Conservation (phyloP, 2,888 invertebrate genomes). For the Yponomeuta malinellus region DNA sequence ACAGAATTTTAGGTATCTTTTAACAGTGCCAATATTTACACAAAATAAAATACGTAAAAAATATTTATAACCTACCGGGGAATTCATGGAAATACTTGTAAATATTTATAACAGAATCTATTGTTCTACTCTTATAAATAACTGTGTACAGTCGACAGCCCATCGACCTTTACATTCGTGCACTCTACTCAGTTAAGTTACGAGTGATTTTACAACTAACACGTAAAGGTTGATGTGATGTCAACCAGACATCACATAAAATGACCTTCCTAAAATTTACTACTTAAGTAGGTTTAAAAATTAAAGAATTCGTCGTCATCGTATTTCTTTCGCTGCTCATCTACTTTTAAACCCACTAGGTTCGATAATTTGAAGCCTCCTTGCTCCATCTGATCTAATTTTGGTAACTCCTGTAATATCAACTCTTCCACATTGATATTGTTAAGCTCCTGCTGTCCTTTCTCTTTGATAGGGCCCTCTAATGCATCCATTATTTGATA, state of each 20-base stretch:
- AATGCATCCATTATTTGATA: constrained; percentile 92
- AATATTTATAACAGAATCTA: neutral
- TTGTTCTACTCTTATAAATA: neutral
- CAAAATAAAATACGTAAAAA: neutral
- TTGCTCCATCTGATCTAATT: constrained; percentile 77
- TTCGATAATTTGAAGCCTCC: constrained; percentile 62
- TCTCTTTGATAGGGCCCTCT: constrained; percentile 84
- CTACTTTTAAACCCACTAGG: constrained; percentile 34
- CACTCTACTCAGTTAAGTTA: no score
- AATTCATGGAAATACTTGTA: neutral
- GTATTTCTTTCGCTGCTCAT: constrained; percentile 30
- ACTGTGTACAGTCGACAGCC: no score
- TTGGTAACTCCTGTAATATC: constrained; percentile 81
- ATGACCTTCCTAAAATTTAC: neutral
- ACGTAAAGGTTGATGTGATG: no score
- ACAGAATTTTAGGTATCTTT: neutral
- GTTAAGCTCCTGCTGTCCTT: constrained; percentile 83
- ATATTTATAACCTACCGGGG: neutral
- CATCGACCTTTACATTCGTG: no score
- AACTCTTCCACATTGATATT: constrained; percentile 83
- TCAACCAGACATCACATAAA: no score
- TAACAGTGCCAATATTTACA: neutral
- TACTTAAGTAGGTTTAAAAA: constrained; percentile 35
- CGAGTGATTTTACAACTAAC: no score
- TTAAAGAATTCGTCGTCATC: constrained; percentile 70